Percentiles rank a stretch among this genome's conserved stretches.
Evolutionary conservation across 2,113 vertebrate species (phyloP).

Genomic region (Pseudorasbora parva): DNA sequence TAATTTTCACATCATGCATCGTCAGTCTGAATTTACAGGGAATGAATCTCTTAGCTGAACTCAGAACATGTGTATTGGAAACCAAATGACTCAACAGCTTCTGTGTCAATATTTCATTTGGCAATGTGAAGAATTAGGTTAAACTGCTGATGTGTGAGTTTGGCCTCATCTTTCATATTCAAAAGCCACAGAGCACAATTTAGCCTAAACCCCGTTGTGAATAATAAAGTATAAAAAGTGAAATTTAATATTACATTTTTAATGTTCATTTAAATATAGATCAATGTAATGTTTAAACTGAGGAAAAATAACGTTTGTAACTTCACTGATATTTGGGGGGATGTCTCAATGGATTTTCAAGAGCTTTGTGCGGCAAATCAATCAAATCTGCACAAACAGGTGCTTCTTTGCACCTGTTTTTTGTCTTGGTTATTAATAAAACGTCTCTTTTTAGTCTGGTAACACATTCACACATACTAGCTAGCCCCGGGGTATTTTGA

Average conservation of each 20-base stretch:
- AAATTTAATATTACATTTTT: neutral
- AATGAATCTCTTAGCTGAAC: neutral
- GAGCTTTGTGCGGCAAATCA: neutral
- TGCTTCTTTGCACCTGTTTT: constrained; percentile 8
- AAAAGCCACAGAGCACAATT: neutral
- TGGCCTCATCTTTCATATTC: too few relatives aligned
- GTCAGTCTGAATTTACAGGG: neutral
- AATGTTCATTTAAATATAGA: neutral
- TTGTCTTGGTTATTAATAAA: constrained; percentile 7
- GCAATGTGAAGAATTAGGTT: neutral
- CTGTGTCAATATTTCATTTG: neutral
- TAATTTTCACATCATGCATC: neutral
- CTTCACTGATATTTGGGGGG: neutral
- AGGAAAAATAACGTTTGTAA: neutral
- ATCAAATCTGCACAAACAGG: too few relatives aligned
- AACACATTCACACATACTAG: neutral
- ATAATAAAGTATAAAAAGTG: neutral
- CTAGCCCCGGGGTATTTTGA: neutral
- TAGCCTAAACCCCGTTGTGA: neutral
- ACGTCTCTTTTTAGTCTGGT: neutral
- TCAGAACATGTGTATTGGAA: constrained; percentile 14
- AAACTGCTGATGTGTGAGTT: neutral
- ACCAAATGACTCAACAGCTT: constrained; percentile 17
- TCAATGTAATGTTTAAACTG: neutral
- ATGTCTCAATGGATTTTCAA: neutral